Percentiles rank a stretch among this genome's conserved stretches.
Evolutionary conservation across 1,140 invertebrate genomes (phyloP).

Genomic region (Drosophila aff.): DNA sequence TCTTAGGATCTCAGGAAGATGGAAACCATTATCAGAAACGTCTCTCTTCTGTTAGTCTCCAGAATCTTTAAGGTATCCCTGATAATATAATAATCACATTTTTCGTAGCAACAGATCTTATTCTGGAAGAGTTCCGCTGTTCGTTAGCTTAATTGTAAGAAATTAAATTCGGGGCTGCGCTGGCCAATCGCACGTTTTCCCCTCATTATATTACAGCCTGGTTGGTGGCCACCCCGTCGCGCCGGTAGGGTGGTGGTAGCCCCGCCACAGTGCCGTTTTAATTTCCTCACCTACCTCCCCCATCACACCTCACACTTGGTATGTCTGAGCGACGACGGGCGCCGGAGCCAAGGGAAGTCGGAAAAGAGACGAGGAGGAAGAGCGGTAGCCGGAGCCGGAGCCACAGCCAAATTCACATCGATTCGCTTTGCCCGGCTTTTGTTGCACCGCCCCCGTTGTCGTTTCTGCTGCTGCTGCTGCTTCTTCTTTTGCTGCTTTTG

Average conservation of each 20-base stretch:
- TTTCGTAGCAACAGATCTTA: not conserved
- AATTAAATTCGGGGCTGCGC: conserved; percentile 30
- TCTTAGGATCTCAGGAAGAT: not conserved
- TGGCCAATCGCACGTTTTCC: conserved; percentile 32
- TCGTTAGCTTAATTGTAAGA: conserved; percentile 39
- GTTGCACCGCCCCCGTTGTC: conserved; percentile 36
- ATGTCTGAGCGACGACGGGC: conserved; percentile 45
- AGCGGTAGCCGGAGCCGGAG: conserved; percentile 33
- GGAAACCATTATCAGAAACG: no score
- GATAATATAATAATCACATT: not conserved
- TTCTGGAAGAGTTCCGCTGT: not conserved
- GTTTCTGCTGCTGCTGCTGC: conserved; percentile 21
- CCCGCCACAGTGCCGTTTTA: conserved; percentile 5
- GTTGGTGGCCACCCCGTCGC: not conserved
- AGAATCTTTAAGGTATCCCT: not conserved
- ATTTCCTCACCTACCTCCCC: conserved; percentile 2
- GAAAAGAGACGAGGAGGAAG: conserved; percentile 10
- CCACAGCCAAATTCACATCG: conserved; percentile 54
- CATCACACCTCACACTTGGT: conserved; percentile 21
- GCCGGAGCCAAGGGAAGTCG: conserved; percentile 18
- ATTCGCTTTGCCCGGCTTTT: conserved; percentile 57
- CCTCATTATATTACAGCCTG: conserved; percentile 40
- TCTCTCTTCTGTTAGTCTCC: no score
- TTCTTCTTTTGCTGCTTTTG: conserved; percentile 20
- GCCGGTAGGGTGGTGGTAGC: conserved; percentile 1